Conservation (phyloP, 2,797 vertebrate genomes). For the Scyliorhinus canicula region DNA sequence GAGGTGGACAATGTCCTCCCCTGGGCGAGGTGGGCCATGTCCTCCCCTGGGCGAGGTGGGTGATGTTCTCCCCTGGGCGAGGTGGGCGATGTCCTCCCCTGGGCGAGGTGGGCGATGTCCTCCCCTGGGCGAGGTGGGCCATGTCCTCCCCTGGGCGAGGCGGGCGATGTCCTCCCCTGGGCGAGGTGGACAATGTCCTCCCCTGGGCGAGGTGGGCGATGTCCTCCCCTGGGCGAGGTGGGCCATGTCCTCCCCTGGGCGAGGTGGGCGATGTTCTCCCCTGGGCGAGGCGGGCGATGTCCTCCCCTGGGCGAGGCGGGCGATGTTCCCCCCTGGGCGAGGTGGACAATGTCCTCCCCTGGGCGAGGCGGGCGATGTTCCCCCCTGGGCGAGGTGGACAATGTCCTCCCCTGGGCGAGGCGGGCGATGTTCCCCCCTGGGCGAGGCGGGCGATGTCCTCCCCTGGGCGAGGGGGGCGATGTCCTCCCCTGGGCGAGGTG, state of each 20-base stretch:
- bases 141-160: too few relatives aligned
- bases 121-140: neutral
- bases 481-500: neutral
- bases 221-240: neutral
- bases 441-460: too few relatives aligned
- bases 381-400: neutral
- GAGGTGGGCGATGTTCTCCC: neutral
- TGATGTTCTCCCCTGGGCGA: too few relatives aligned
- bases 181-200: fast-evolving
- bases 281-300: too few relatives aligned
- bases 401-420: neutral
- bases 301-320: too few relatives aligned
- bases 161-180: neutral
- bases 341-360: neutral
- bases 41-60: neutral
- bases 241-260: neutral
- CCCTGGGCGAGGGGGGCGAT: too few relatives aligned
- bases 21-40: neutral
- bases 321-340: neutral
- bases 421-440: too few relatives aligned
- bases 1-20: neutral
- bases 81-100: neutral
- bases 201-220: neutral
- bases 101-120: neutral
- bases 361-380: too few relatives aligned